phyloP scores from a whole-genome alignment of 2,113 vertebrate species.

The Sialia sialis region DNA sequence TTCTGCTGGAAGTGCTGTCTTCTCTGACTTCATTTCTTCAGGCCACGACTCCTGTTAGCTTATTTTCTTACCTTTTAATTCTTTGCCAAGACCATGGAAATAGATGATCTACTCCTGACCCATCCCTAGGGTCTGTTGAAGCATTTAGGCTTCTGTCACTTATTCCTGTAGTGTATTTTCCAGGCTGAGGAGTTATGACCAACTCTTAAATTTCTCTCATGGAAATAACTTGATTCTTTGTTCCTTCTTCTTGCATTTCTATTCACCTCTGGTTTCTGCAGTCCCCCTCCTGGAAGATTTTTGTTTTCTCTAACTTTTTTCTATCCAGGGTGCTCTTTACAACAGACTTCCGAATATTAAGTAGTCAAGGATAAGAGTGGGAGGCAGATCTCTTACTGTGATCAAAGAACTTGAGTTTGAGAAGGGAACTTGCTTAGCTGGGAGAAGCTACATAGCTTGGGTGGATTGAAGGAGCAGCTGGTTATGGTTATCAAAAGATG shows the following conservation, averaged over 20 bases:
- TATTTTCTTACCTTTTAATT: not conserved
- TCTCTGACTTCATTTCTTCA: not conserved
- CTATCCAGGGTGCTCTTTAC: not conserved
- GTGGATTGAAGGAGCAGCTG: not conserved
- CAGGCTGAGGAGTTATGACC: not conserved
- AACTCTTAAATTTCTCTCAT: not conserved
- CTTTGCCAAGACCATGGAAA: not conserved
- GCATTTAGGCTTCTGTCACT: not conserved
- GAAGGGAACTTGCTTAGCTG: not conserved
- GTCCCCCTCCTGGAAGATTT: not conserved
- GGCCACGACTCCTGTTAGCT: not conserved
- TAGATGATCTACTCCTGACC: not conserved
- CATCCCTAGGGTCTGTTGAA: not conserved
- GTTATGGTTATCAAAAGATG: not conserved
- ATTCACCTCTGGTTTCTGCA: not conserved
- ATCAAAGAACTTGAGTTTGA: not conserved
- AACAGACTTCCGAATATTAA: not conserved
- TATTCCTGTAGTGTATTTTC: not conserved
- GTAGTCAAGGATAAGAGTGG: not conserved
- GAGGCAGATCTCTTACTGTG: not conserved
- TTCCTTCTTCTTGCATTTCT: not conserved
- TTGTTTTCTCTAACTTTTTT: not conserved
- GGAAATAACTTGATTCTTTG: not conserved
- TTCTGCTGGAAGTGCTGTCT: not conserved
- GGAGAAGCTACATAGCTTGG: not conserved